phyloP scores from a whole-genome alignment of 1,140 invertebrate genomes.

The Aphidius gifuensis region DNA sequence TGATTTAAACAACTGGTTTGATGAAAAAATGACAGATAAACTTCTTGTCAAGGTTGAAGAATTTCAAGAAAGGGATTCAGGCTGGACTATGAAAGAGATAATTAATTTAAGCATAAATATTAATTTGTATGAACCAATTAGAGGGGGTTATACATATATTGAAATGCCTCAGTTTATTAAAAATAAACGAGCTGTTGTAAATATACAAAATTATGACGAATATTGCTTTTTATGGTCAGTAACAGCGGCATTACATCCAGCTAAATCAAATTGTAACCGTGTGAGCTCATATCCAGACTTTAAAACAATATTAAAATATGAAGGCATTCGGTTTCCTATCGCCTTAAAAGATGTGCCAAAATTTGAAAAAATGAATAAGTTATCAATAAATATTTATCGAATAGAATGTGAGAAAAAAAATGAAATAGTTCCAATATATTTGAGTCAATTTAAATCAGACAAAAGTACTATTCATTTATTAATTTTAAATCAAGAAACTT shows the following conservation, averaged over 20 bases:
- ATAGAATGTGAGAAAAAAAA: not conserved
- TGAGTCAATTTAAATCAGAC: not conserved
- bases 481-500: not conserved
- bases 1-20: conserved; percentile 18
- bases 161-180: conserved; percentile 22
- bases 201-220: conserved; percentile 17
- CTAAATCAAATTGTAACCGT: not conserved
- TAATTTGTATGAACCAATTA: conserved; percentile 27
- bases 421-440: not conserved
- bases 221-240: conserved; percentile 25
- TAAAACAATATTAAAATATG: conserved; percentile 9
- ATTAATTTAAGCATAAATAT: conserved; percentile 27
- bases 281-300: conserved; percentile 19
- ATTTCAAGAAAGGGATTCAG: conserved; percentile 27
- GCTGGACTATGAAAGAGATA: conserved; percentile 26
- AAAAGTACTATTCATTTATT: not conserved
- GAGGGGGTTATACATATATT: conserved; percentile 23
- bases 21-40: conserved; percentile 15
- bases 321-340: conserved; percentile 26
- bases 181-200: conserved; percentile 27
- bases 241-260: conserved; percentile 16
- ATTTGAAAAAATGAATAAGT: conserved; percentile 28
- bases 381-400: conserved; percentile 20
- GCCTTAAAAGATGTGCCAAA: conserved; percentile 8
- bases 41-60: conserved; percentile 23